phyloP scores from a whole-genome alignment of 1,140 invertebrate genomes.

The Caenorhabditis inopinata region DNA sequence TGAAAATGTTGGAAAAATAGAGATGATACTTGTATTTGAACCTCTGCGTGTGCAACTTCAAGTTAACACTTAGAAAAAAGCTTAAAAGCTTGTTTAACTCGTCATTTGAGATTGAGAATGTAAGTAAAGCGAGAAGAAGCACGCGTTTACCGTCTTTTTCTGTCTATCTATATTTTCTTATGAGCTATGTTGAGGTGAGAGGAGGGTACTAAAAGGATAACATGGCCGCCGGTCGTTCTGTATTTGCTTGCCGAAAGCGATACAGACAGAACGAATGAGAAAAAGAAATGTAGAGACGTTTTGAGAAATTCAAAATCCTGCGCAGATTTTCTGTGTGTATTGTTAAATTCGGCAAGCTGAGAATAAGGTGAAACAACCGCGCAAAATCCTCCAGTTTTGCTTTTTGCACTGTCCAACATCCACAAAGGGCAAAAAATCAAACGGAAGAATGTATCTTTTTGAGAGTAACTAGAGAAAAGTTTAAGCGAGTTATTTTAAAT shows the following conservation, averaged over 20 bases:
- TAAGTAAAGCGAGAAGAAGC: not conserved
- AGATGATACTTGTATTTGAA: not conserved
- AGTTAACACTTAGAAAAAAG: not conserved
- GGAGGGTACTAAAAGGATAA: constrained; percentile 14
- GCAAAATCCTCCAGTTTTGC: constrained; percentile 5
- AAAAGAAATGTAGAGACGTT: not conserved
- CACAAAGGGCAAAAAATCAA: constrained; percentile 12
- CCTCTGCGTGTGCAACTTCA: not conserved
- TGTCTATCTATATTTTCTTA: not conserved
- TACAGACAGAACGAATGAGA: not conserved
- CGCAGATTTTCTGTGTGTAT: constrained; percentile 6
- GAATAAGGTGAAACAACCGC: constrained; percentile 23
- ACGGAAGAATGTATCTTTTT: not conserved
- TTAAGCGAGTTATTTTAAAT: too few relatives aligned
- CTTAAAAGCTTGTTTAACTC: not conserved
- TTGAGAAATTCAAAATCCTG: constrained; percentile 17
- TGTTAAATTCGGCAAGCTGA: constrained; percentile 15
- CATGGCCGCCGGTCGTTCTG: not conserved
- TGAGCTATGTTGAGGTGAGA: constrained; percentile 24
- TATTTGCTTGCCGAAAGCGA: constrained; percentile 30
- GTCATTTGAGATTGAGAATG: not conserved
- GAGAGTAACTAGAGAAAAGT: not conserved
- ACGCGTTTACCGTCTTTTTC: constrained; percentile 20
- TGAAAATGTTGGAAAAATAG: too few relatives aligned
- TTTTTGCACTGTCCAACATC: constrained; percentile 9